phyloP scores from a whole-genome alignment of 2,113 vertebrate genomes.

The Ellobius talpinus region DNA sequence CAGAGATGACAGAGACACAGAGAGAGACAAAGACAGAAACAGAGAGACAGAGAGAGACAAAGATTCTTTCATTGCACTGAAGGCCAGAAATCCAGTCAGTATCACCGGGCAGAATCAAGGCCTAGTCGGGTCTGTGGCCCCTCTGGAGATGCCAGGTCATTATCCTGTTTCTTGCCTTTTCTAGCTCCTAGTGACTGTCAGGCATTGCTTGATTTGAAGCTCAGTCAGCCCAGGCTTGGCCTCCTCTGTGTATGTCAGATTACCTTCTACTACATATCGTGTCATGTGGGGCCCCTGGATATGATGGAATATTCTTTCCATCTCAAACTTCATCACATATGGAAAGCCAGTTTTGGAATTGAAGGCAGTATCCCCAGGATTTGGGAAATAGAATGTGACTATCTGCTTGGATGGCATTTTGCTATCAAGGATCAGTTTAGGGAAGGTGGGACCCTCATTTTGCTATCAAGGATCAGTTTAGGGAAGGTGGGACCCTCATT shows the following conservation, averaged over 20 bases:
- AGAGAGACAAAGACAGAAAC: neutral
- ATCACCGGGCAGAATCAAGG: conserved; percentile 9
- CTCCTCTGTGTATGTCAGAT: neutral
- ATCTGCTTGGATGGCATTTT: neutral
- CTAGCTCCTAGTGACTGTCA: neutral
- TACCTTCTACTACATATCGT: neutral
- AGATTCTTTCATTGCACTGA: neutral
- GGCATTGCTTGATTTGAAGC: neutral
- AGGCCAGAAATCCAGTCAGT: neutral
- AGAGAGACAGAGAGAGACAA: neutral
- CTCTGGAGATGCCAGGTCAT: neutral
- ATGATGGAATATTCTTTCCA: conserved; percentile 1
- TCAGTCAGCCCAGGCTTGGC: neutral
- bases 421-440: neutral
- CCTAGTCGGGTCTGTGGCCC: neutral
- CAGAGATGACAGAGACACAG: neutral
- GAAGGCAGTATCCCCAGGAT: conserved; percentile 20
- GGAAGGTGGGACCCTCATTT: neutral
- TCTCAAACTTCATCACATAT: neutral
- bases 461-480: neutral
- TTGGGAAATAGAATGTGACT: neutral
- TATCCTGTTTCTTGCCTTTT: conserved; percentile 22
- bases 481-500: neutral
- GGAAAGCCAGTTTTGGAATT: conserved; percentile 30
- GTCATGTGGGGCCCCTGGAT: neutral